Evolutionary conservation across 1,140 invertebrate genomes (phyloP).

Genomic region (Trichonephila clavata): DNA sequence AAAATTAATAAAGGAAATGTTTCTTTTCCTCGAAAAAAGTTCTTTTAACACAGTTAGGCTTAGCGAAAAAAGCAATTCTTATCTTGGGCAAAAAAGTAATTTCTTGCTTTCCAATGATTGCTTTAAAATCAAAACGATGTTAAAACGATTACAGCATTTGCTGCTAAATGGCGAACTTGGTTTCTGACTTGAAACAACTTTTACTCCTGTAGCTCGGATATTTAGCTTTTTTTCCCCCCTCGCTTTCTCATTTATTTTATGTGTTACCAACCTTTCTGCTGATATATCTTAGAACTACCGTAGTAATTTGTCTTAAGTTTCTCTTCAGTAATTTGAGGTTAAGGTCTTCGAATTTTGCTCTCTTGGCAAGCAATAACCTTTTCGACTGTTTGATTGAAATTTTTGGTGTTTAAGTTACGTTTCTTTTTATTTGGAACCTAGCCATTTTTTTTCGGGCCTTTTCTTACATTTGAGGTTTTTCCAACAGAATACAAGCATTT

Average conservation of each 20-base stretch:
- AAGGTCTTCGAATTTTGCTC: background rate
- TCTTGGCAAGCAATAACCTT: conserved; percentile 44
- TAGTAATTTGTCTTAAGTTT: conserved; percentile 62
- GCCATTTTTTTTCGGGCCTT: background rate
- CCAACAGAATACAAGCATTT: background rate
- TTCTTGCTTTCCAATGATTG: conserved; percentile 47
- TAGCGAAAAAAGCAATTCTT: conserved; percentile 6
- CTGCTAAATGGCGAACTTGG: conserved; percentile 14
- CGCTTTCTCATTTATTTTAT: background rate
- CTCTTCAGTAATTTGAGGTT: conserved; percentile 56
- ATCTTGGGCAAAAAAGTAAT: conserved; percentile 50
- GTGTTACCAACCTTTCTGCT: conserved; percentile 23
- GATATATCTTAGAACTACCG: background rate
- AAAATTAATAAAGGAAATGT: conserved; percentile 36
- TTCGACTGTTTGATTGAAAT: conserved; percentile 15
- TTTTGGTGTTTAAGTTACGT: background rate
- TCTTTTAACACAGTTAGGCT: background rate
- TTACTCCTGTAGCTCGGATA: background rate
- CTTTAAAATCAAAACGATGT: conserved; percentile 47
- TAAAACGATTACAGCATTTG: conserved; percentile 20
- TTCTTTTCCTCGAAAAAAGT: background rate
- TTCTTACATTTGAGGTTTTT: background rate
- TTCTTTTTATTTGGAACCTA: background rate
- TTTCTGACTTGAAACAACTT: conserved; percentile 30
- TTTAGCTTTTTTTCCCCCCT: conserved; percentile 13